Percentiles rank a stretch among this genome's conserved stretches.
Conservation (phyloP, 2,888 invertebrate genomes). For the Meteorus colon region DNA sequence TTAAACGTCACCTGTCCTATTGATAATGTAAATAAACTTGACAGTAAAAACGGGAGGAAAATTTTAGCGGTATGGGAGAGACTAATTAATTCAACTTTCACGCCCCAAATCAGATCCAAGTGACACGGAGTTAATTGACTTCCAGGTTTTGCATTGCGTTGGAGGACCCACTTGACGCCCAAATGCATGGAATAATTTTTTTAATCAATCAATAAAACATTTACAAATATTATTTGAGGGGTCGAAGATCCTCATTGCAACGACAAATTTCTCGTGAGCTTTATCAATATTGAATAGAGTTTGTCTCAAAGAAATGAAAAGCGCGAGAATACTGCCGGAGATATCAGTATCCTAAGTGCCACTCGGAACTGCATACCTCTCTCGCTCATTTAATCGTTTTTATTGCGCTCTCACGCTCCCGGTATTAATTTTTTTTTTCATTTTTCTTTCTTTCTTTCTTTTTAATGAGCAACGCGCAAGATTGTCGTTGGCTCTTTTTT, state of each 20-base stretch:
- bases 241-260: neutral
- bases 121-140: slow-evolving; percentile 72
- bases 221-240: neutral
- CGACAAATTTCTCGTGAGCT: neutral
- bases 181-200: neutral
- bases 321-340: slow-evolving; percentile 58
- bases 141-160: slow-evolving; percentile 60
- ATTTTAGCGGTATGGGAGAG: slow-evolving; percentile 42
- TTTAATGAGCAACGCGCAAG: slow-evolving; percentile 60
- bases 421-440: slow-evolving; percentile 22
- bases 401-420: slow-evolving; percentile 42
- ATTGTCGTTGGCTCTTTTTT: slow-evolving; percentile 50
- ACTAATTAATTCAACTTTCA: slow-evolving; percentile 60
- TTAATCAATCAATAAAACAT: neutral
- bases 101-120: slow-evolving; percentile 69
- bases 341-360: slow-evolving; percentile 71
- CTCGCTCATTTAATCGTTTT: slow-evolving; percentile 54
- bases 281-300: neutral
- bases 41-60: slow-evolving; percentile 33
- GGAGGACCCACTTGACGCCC: slow-evolving; percentile 12
- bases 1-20: neutral
- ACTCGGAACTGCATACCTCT: slow-evolving; percentile 73
- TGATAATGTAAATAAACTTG: neutral
- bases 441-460: slow-evolving; percentile 46
- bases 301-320: neutral